A percentile compares a stretch with the other conserved stretches of the same genome.
Conservation (phyloP, 2,113 vertebrate species). For the Corythornis cristatus region DNA sequence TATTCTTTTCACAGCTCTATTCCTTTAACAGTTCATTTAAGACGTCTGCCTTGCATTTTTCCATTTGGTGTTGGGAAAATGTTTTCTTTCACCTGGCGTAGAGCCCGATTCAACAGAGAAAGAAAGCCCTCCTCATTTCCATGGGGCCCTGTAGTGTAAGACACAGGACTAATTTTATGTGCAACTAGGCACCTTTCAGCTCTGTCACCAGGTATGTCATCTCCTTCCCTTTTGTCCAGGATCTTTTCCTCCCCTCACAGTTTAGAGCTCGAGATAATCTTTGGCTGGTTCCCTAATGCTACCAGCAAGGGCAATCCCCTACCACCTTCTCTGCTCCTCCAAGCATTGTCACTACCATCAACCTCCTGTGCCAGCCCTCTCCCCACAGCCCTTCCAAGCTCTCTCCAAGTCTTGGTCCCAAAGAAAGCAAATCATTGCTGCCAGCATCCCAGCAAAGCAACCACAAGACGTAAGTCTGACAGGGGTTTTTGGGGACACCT, state of each 20-base stretch:
- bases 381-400: not conserved
- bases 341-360: not conserved
- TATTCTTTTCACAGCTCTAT: constrained; percentile 59
- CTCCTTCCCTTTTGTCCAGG: not conserved
- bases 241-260: not conserved
- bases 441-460: fast-evolving
- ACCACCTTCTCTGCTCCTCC: not conserved
- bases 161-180: not conserved
- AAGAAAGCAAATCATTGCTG: not conserved
- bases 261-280: not conserved
- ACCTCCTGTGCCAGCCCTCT: not conserved
- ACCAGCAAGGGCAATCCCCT: not conserved
- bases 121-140: constrained; percentile 14
- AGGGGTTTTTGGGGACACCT: not conserved
- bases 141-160: constrained; percentile 23
- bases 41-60: constrained; percentile 50
- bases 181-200: not conserved
- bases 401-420: not conserved
- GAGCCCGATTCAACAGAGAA: constrained; percentile 55
- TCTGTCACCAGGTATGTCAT: not conserved
- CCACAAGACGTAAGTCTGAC: fast-evolving
- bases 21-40: constrained; percentile 65
- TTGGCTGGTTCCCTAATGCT: not conserved
- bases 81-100: constrained; percentile 61
- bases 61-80: constrained; percentile 62